Percentiles rank a stretch among this genome's conserved stretches.
These are phyloP conservation scores for Lethrus apterus DNA, from an alignment of 1,140 invertebrate genomes.

Conservation along the genomic window DNA sequence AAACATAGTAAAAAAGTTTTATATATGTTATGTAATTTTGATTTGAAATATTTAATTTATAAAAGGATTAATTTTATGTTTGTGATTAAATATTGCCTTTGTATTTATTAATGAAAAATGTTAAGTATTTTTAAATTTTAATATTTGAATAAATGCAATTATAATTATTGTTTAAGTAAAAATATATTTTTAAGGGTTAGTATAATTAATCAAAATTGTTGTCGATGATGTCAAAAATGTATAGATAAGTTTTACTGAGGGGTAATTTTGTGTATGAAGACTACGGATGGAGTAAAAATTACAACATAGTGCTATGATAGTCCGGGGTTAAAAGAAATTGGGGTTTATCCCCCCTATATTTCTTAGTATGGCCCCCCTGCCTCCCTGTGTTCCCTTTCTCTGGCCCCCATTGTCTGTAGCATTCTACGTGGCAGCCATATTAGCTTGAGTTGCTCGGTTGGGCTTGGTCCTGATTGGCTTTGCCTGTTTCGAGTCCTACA, in stretches of 20 bases:
- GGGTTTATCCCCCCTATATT: conserved; percentile 17
- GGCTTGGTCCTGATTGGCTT: conserved; percentile 42
- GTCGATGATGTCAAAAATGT: conserved; percentile 6
- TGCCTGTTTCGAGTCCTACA: conserved; percentile 36
- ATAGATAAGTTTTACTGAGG: conserved; percentile 5
- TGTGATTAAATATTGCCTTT: not conserved
- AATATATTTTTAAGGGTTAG: no score
- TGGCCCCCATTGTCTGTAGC: conserved; percentile 38
- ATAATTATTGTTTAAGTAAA: no score
- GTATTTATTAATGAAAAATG: not conserved
- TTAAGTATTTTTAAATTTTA: not conserved
- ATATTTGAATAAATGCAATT: no score
- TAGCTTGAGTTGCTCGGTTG: conserved; percentile 40
- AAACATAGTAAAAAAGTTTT: no score
- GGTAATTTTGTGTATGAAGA: conserved; percentile 9
- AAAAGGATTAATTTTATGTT: no score
- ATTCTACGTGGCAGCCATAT: conserved; percentile 39
- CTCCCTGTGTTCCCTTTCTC: conserved; percentile 37
- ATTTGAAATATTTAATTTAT: no score
- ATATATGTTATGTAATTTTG: no score
- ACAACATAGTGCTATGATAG: conserved; percentile 17
- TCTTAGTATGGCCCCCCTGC: conserved; percentile 27
- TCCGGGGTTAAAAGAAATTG: conserved; percentile 16
- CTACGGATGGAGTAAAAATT: conserved; percentile 8
- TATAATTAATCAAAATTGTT: conserved; percentile 10